Evolutionary conservation across 2,113 vertebrate genomes (phyloP).

Genomic region (Octodon degus): DNA sequence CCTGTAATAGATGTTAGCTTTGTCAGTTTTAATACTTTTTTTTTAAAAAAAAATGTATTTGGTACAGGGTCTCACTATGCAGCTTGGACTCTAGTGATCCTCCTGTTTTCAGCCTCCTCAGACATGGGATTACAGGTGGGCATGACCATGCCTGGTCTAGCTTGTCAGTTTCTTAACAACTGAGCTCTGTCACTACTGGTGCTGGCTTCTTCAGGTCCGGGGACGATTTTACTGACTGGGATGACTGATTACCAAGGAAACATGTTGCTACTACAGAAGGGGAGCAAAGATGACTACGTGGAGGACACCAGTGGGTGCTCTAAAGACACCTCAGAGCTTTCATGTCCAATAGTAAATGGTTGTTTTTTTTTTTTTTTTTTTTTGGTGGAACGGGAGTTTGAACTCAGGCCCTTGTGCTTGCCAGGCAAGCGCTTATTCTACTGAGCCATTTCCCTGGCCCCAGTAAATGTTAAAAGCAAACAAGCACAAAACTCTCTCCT

Average conservation of each 20-base stretch:
- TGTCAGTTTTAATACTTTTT: background rate
- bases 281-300: background rate
- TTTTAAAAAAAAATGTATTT: too few relatives aligned
- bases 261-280: background rate
- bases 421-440: too few relatives aligned
- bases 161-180: background rate
- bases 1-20: background rate
- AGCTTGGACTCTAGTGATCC: too few relatives aligned
- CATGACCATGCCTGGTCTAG: too few relatives aligned
- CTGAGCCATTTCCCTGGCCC: too few relatives aligned
- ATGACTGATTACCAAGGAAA: background rate
- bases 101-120: too few relatives aligned
- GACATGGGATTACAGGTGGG: too few relatives aligned
- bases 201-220: background rate
- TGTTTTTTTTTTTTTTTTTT: too few relatives aligned
- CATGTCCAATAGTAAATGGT: background rate
- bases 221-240: background rate
- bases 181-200: background rate
- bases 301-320: background rate
- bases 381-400: too few relatives aligned
- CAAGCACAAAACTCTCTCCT: background rate
- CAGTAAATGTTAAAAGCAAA: background rate
- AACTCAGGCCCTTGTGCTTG: too few relatives aligned
- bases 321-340: background rate
- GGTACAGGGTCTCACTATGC: too few relatives aligned